Evolutionary conservation across 2,888 invertebrate genomes (phyloP).

Genomic region (Drosophila sordidula): DNA sequence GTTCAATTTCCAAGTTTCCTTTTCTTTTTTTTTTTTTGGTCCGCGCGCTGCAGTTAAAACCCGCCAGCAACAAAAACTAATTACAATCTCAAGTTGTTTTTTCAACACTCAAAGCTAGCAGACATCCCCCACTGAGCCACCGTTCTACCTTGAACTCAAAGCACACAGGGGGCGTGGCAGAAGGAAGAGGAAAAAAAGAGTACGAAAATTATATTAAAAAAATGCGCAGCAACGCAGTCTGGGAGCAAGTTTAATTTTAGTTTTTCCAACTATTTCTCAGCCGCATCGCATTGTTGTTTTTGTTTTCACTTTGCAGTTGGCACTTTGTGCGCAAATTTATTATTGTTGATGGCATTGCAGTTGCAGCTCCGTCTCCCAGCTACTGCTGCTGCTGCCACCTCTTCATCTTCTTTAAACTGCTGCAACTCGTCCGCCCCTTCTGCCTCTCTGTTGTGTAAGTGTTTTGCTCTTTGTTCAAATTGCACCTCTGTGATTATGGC

Average conservation of each 20-base stretch:
- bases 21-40: slow-evolving; percentile 15
- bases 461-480: slow-evolving; percentile 62
- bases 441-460: slow-evolving; percentile 22
- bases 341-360: slow-evolving; percentile 69
- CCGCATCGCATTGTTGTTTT: slow-evolving; percentile 50
- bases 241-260: slow-evolving; percentile 68
- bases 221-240: slow-evolving; percentile 30
- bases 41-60: slow-evolving; percentile 58
- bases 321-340: slow-evolving; percentile 75
- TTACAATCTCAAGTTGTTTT: slow-evolving; percentile 80
- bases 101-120: slow-evolving; percentile 64
- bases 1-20: slow-evolving; percentile 80
- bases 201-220: slow-evolving; percentile 62
- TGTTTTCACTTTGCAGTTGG: slow-evolving; percentile 65
- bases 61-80: slow-evolving; percentile 82
- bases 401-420: slow-evolving; percentile 4
- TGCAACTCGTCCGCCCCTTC: not conserved
- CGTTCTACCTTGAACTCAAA: slow-evolving; percentile 54
- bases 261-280: slow-evolving; percentile 72
- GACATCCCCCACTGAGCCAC: slow-evolving; percentile 23
- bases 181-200: slow-evolving; percentile 4
- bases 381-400: not conserved
- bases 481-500: slow-evolving; percentile 81
- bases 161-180: slow-evolving; percentile 33
- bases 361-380: slow-evolving; percentile 5